Evolutionary conservation across 1,140 invertebrate genomes (phyloP).

Genomic region (Aphelenchoides fujianensis): DNA sequence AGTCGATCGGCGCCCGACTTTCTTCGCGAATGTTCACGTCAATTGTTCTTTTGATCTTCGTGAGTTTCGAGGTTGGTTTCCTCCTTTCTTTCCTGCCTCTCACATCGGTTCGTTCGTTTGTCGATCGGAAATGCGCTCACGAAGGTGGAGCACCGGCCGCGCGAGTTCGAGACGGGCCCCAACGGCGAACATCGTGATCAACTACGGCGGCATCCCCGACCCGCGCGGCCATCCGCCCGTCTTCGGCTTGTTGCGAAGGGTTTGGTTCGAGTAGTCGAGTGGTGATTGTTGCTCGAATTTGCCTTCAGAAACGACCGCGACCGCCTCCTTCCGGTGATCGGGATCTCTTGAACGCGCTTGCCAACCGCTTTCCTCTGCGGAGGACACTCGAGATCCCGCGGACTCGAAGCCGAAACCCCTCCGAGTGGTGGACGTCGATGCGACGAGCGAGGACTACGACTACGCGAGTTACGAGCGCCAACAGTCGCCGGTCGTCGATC

Average conservation of each 20-base stretch:
- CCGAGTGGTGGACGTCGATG: not conserved
- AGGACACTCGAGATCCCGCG: too few relatives aligned
- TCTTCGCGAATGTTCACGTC: not conserved
- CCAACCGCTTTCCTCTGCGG: too few relatives aligned
- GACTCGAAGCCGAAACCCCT: not conserved
- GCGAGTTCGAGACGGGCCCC: not conserved
- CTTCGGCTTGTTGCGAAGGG: not conserved
- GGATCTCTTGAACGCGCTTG: not conserved
- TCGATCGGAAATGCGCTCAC: too few relatives aligned
- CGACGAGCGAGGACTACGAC: not conserved
- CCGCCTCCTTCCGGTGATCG: not conserved
- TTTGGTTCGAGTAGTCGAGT: not conserved
- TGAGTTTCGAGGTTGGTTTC: not conserved
- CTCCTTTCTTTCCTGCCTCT: not conserved
- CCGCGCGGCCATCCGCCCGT: not conserved
- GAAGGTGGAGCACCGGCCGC: not conserved
- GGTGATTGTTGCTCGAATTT: not conserved
- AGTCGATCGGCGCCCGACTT: not conserved
- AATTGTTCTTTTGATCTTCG: not conserved
- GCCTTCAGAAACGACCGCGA: not conserved
- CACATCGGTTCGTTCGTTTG: not conserved
- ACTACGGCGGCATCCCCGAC: not conserved
- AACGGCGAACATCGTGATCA: conserved; percentile 17
- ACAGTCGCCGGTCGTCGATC: too few relatives aligned
- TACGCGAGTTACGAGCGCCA: not conserved